A percentile compares a stretch with the other conserved stretches of the same genome.
phyloP scores from a whole-genome alignment of 2,113 vertebrate species.

The Hemicordylus capensis region DNA sequence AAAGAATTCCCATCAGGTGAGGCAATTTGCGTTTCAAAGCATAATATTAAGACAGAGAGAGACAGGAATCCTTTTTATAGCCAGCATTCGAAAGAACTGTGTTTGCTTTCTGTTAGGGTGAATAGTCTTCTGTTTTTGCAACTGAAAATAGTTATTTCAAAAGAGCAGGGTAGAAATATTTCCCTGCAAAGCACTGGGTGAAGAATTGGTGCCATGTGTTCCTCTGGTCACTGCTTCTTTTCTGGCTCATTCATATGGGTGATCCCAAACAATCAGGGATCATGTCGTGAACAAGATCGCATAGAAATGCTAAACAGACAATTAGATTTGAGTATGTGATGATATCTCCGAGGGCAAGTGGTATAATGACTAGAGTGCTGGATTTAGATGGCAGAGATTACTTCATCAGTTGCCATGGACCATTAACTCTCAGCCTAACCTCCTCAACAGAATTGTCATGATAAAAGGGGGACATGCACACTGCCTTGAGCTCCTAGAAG shows the following conservation, averaged over 20 bases:
- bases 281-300: background rate
- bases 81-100: slow-evolving; percentile 10
- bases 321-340: background rate
- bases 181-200: background rate
- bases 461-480: background rate
- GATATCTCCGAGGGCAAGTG: background rate
- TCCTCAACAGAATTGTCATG: background rate
- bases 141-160: background rate
- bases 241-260: background rate
- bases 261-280: background rate
- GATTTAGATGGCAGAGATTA: no score
- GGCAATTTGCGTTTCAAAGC: slow-evolving; percentile 21
- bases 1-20: slow-evolving; percentile 39
- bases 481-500: background rate
- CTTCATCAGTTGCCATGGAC: background rate
- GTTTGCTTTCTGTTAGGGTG: background rate
- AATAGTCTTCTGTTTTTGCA: background rate
- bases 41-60: slow-evolving; percentile 13
- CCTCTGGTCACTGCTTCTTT: background rate
- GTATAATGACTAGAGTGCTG: background rate
- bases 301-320: background rate
- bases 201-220: background rate
- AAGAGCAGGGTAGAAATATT: background rate
- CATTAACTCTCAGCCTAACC: background rate
- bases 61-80: background rate